phyloP scores from a whole-genome alignment of 30 jellyfish, hydroid and myxozoan species.

The Turritopsis dohrnii region DNA sequence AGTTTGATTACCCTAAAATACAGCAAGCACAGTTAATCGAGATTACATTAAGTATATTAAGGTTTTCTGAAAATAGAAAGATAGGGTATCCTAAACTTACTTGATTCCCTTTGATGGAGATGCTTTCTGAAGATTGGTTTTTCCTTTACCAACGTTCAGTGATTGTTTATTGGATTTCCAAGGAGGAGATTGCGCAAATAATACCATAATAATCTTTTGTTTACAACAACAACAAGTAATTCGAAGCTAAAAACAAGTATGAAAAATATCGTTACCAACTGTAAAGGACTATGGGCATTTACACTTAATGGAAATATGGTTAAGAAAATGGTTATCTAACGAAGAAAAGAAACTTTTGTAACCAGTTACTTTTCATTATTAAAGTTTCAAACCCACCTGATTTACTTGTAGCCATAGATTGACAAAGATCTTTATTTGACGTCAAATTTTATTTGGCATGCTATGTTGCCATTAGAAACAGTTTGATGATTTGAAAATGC shows the following conservation, averaged over 20 bases:
- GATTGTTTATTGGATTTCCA: background rate
- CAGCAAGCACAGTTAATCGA: background rate
- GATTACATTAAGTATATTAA: background rate
- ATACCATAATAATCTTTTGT: background rate
- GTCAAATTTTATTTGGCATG: background rate
- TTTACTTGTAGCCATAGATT: background rate
- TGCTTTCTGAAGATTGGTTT: background rate
- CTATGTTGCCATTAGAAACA: background rate
- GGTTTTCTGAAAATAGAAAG: too few relatives aligned
- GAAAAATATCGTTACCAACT: background rate
- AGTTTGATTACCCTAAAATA: background rate
- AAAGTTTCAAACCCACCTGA: background rate
- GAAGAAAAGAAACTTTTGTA: background rate
- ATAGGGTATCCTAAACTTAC: too few relatives aligned
- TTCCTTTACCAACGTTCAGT: background rate
- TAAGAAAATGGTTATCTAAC: background rate
- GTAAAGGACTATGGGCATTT: background rate
- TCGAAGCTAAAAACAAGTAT: background rate
- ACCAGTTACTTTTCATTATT: too few relatives aligned
- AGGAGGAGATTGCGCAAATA: background rate
- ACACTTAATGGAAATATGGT: background rate
- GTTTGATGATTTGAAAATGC: background rate
- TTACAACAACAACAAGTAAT: background rate
- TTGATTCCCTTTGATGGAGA: background rate
- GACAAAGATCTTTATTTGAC: background rate